Evolutionary conservation across 2,888 invertebrate species (phyloP).

Genomic region (Polydesmus complanatus): DNA sequence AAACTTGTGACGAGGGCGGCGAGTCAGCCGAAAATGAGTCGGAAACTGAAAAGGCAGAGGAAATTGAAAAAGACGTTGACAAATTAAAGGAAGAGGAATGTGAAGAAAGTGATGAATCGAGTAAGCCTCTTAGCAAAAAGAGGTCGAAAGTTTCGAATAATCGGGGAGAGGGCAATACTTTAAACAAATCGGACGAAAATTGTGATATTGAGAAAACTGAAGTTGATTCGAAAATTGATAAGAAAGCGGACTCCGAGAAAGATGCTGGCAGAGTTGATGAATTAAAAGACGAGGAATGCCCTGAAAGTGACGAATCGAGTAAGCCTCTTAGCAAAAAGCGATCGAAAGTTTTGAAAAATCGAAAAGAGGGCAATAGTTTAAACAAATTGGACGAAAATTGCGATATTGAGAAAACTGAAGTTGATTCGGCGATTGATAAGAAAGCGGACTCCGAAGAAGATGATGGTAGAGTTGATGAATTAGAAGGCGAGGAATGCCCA

Average conservation of each 20-base stretch:
- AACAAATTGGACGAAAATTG: constrained; percentile 19
- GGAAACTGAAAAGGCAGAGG: too few relatives aligned
- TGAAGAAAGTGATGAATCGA: not conserved
- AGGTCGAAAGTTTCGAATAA: too few relatives aligned
- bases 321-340: constrained; percentile 5
- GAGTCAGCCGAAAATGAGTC: too few relatives aligned
- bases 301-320: constrained; percentile 1
- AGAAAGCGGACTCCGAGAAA: not conserved
- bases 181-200: constrained; percentile 13
- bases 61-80: constrained; percentile 4
- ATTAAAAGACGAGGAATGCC: constrained; percentile 6
- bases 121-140: constrained; percentile 5
- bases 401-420: constrained; percentile 24
- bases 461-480: not conserved
- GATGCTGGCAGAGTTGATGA: constrained; percentile 15
- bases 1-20: too few relatives aligned
- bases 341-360: too few relatives aligned
- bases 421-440: not conserved
- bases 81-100: constrained; percentile 10
- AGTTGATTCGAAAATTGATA: too few relatives aligned
- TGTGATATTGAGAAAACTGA: too few relatives aligned
- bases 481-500: not conserved
- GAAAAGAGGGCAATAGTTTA: too few relatives aligned
- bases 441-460: not conserved
- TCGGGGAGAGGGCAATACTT: too few relatives aligned